Base-by-base conservation (phyloP, 2,797 vertebrate species). In the Alca torda region DNA sequence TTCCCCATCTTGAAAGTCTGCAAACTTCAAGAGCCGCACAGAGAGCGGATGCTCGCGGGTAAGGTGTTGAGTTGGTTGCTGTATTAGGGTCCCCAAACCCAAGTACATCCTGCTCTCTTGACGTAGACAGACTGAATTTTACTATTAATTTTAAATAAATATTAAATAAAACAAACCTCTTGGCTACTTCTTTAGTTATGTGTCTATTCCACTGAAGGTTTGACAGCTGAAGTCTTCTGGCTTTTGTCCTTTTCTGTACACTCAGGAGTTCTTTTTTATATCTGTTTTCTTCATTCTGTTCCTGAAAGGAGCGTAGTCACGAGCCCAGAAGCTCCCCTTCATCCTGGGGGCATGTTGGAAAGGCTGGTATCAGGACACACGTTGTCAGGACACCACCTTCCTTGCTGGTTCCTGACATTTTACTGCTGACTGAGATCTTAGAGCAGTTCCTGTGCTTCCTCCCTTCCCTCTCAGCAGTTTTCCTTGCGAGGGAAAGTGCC, bases 391-490 rank as follows among this genome's bases (percentile, higher is more conserved):
- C 82, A 21, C 41, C 73, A 12, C 59, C 70, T 79, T 94, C 76
- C 87, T 65, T 65, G 51, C 33, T 23, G 35, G 43, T 63, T 93
- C 11, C 31, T 80, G 74, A 69, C 61, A 21, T 54, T 63, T 67
- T 31, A 7, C 51, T 73, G 75, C 84, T 89, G 9, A 21, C 90
- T 56, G 97, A 94, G 89, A 82, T 69, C 74, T 84, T 50, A 61
- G 63, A 68, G 51, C 21, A 48, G 48, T 81, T 70, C 16, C 9
- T 46, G 74, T 59, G 68, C 87, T 88, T 79, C 78, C 35, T 94
- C 83, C 74, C 82, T 80, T 88, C 76, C 76, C 61, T 88, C 87
- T 70, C 91, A 77, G 85, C 85, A 79, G 85, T 78, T 94, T 61
- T 53, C 50, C 85, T 89, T 65, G 51, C 1, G 1, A 84, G 84